Conservation (phyloP, 30 jellyfish, hydroid and myxozoan species). For the Aurelia aurita region DNA sequence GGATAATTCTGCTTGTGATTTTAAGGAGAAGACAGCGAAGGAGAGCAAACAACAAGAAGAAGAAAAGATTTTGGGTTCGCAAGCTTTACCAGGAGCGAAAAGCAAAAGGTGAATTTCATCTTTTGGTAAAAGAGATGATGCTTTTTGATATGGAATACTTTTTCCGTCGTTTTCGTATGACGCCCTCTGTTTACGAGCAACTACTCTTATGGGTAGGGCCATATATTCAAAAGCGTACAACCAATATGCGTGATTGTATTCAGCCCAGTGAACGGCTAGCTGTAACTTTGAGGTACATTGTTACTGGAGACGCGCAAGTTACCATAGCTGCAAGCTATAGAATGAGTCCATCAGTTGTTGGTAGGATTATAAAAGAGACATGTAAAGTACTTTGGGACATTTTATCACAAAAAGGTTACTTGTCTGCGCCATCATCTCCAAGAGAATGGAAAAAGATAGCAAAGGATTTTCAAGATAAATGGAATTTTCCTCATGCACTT, state of each 20-base stretch:
- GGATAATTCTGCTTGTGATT: too few relatives aligned
- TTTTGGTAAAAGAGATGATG: conserved; percentile 6
- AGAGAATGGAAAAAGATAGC: neutral
- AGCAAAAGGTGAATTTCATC: conserved; percentile 26
- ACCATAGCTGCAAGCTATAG: conserved; percentile 38
- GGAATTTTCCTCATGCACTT: too few relatives aligned
- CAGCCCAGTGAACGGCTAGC: conserved; percentile 10
- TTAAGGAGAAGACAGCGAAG: too few relatives aligned
- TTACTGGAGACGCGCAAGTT: conserved; percentile 27
- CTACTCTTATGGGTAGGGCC: conserved; percentile 50
- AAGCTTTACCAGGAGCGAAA: conserved; percentile 2
- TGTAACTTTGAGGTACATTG: conserved; percentile 31
- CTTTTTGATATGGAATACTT: conserved; percentile 30
- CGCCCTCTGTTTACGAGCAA: conserved; percentile 9
- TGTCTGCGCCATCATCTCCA: conserved; percentile 1
- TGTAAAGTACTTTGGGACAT: conserved; percentile 27
- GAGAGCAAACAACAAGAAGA: too few relatives aligned
- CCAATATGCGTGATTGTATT: neutral
- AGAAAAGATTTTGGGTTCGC: too few relatives aligned
- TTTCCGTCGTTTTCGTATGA: conserved; percentile 14
- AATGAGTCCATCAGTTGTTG: conserved; percentile 17
- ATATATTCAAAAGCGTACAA: neutral
- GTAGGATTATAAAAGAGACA: conserved; percentile 27
- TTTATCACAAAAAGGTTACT: conserved; percentile 4
- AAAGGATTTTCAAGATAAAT: too few relatives aligned